Evolutionary conservation across 2,888 invertebrate species (phyloP), one percentile per base, ranked within the genome.

Genomic region (Andrena dorsata): DNA sequence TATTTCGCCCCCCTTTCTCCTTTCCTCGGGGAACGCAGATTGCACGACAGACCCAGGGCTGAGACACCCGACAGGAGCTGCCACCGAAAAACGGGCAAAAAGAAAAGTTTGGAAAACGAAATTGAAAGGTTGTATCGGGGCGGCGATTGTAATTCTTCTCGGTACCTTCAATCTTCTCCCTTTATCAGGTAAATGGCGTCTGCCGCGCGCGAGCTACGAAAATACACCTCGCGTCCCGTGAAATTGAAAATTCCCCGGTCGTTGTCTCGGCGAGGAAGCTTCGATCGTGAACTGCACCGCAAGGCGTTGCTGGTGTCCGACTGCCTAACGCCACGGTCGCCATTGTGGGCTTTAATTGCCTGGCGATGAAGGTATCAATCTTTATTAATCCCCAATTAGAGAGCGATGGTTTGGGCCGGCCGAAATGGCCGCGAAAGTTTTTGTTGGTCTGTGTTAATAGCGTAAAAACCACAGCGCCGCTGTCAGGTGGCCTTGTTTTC

Each of bases 331-430:
- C 58, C 49, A 2, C 49, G 16, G n/a, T 30, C 23, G 13, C 41
- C 28, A n/a, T 53, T 35, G 32, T 26, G 56, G 83, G 80, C 87
- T 89, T 90, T 92, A 90, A 92, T 91, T 89, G 90, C 87, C 88
- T 74, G 76, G 77, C 90, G 87, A 90, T 90, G 90, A 91, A 90
- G 90, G 91, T 91, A 90, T 92, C 90, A 91, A 91, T 91, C 91
- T 90, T 89, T 89, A 91, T 92, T 91, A 92, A 92, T 92, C 90
- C 84, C 82, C 90, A 90, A 92, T 91, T 89, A 89, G 80, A 75
- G 86, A 76, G 87, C 88, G 83, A 90, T 91, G 91, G 88, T 91
- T 92, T 89, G 72, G 84, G 79, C 70, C 80, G 41, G 76, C 70
- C 71, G 80, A 85, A 83, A 82, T 47, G 80, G 70, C 80, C 84